Conservation (phyloP, 2,113 vertebrate genomes). For the Clinocottus analis region DNA sequence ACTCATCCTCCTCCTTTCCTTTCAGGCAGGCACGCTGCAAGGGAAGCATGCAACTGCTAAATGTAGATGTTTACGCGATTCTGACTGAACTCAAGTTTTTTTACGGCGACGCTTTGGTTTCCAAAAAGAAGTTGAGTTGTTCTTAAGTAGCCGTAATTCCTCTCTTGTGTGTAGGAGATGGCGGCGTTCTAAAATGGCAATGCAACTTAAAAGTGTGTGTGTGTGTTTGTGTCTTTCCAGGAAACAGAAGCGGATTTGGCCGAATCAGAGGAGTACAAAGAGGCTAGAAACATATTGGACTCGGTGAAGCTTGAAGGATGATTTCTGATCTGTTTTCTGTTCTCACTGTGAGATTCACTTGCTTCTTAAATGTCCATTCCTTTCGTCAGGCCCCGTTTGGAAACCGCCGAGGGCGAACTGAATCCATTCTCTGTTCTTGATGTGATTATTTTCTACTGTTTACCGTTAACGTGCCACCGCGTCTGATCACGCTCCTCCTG, state of each 20-base stretch:
- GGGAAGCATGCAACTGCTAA: neutral
- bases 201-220: conserved; percentile 24
- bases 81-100: neutral
- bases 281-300: conserved; percentile 88
- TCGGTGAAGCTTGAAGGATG: conserved; percentile 94
- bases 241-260: conserved; percentile 92
- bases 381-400: conserved; percentile 76
- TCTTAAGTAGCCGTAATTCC: neutral
- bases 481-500: conserved; percentile 31
- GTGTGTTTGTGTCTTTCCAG: conserved; percentile 79
- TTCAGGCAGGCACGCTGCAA: conserved; percentile 3
- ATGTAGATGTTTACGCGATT: neutral
- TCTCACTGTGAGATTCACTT: conserved; percentile 73
- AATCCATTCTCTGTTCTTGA: conserved; percentile 51
- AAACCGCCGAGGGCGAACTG: conserved; percentile 29
- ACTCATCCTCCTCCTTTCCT: conserved; percentile 40
- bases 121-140: neutral
- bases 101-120: too few species aligned
- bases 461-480: conserved; percentile 43
- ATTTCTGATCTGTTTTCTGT: conserved; percentile 69
- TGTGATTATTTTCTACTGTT: conserved; percentile 65
- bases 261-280: conserved; percentile 92
- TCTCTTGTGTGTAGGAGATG: neutral
- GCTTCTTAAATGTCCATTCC: conserved; percentile 83
- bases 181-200: neutral